These are phyloP conservation scores for Tiphia femorata DNA, from an alignment of 2,888 invertebrate genomes.

Conservation along the genomic window DNA sequence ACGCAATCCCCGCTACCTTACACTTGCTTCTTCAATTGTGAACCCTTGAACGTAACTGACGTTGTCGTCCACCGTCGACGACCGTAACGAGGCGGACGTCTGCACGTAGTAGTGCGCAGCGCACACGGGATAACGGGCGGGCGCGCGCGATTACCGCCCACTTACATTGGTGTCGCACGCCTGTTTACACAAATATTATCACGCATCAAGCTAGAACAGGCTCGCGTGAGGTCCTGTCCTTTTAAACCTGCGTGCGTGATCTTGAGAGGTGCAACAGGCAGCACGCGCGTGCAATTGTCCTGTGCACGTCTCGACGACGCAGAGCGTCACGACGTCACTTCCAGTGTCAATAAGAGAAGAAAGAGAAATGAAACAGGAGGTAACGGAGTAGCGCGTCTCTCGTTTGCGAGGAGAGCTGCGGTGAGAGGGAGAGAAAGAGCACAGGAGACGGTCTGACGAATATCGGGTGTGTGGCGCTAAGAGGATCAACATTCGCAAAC, in stretches of 20 bases:
- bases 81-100: neutral
- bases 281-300: neutral
- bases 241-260: no score
- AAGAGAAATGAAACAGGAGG: no score
- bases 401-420: no score
- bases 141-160: neutral
- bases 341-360: no score
- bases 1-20: constrained; percentile 28
- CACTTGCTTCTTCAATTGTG: constrained; percentile 29
- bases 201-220: constrained; percentile 9
- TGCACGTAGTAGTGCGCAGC: neutral
- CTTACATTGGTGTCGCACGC: constrained; percentile 4
- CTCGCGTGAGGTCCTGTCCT: no score
- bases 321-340: neutral
- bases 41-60: constrained; percentile 15
- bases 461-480: neutral
- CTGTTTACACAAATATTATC: constrained; percentile 15
- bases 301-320: neutral
- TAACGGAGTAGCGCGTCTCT: no score
- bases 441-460: neutral
- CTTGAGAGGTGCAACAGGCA: neutral
- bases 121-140: constrained; percentile 3
- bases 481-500: constrained; percentile 33
- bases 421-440: neutral
- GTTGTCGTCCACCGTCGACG: no score